Evolutionary conservation across 2,797 vertebrate species (phyloP), one percentile per base, ranked within the genome.

Genomic region (Pogonophryne albipinna): DNA sequence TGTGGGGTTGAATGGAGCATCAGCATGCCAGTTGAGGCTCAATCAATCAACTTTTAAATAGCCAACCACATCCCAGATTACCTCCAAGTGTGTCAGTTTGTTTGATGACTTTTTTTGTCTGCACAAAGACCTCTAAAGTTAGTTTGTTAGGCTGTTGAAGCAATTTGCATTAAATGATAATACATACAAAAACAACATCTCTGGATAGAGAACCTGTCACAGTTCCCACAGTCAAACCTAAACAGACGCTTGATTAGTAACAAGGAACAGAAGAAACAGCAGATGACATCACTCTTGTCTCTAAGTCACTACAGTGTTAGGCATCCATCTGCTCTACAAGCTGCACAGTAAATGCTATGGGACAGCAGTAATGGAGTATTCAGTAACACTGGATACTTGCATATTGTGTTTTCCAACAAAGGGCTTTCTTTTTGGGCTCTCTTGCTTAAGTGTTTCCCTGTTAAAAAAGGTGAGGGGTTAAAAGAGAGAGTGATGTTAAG

Each of bases 361-460:
- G 42, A 20, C 31, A 50, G 56, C 64, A 66, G 44, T 38, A 38
- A 38, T 10, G 12, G 45, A 66, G 66, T 85, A 86, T 82, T 87
- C 91, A 91, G 88, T 71, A 87, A 92, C 87, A 89, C 82, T 80
- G 91, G 94, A 98, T 97, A 97, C 97, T 98, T 98, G 97, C 96
- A 98, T 96, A 94, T 94, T 95, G 94, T 93, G 94, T 94, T 96
- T 95, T 96, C 95, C 95, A 96, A 94, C 89, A 96, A 93, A 91
- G 94, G 82, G 31, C 93, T 86, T 92, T 97, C 96, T 93, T 95
- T 98, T 94, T 97, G 96, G 94, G 95, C 97, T 91, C 96, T 95
- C 97, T 98, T 97, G 96, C 95, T 98, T 97, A 98, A 95, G 91
- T 95, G 94, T 94, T 97, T 97, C 66, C 97, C 96, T 98, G 97